Base-by-base conservation (phyloP, 2,797 vertebrate genomes). In the Cuculus canorus region DNA sequence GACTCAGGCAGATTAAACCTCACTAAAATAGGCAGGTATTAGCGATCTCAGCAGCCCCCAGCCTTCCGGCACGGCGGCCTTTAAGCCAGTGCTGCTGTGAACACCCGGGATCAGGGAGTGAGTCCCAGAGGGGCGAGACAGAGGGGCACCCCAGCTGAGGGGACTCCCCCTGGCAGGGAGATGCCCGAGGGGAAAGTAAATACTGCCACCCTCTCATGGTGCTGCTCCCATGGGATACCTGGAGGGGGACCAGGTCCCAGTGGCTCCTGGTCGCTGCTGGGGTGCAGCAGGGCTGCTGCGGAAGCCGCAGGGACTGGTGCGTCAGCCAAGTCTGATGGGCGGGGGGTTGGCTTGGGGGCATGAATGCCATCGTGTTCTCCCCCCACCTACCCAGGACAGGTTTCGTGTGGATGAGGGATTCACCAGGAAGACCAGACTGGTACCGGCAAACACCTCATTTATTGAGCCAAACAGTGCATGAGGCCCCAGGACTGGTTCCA, bases 1-100 rank as follows among this genome's bases (percentile, higher is more conserved):
- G 84, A 95, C 83, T 94, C 94, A 85, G 96, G 90, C 92, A 96
- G 97, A 96, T 96, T 96, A 97, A 57, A 72, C 60, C 77, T 92
- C 83, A 13, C 93, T 89, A 96, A 97, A 97, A 97, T 93, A 96
- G 96, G 84, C 95, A 96, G 93, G 97, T 93, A 97, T 97, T 97
- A 97, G 94, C 68, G 86, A 94, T 92, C 90, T 95, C 93, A 93
- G 85, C 93, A 90, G 94, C 85, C 73, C 68, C 64, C 93, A 32
- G 83, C 85, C 88, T 91, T 93, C 93, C 92, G 88, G 76, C 16
- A 4, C 8, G 3, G 63, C 32, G 0, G 79, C 25, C 3, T 92
- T 86, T 93, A 95, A 96, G 86, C 86, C 92, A 47, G 56, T 4
- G 82, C 59, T 7, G 23, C 94, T 61, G 75, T 52, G 17, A 41